These are phyloP conservation scores for Salminus brasiliensis DNA, from an alignment of 2,113 vertebrate species.

Conservation along the genomic window DNA sequence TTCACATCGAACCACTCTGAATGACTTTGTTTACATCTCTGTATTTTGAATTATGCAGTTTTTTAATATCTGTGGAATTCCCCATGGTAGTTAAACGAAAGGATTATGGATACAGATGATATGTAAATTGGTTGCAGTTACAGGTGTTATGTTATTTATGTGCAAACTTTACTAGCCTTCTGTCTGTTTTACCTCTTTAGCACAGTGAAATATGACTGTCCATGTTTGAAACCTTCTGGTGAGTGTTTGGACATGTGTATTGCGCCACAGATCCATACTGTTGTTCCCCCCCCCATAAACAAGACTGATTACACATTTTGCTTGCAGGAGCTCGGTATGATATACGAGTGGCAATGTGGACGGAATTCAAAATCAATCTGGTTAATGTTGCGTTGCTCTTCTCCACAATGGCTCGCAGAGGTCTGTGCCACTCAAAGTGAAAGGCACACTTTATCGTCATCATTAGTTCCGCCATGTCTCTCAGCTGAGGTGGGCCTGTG, in stretches of 20 bases:
- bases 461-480: slow-evolving; percentile 68
- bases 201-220: slow-evolving; percentile 52
- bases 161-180: background rate
- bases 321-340: slow-evolving; percentile 60
- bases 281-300: slow-evolving; percentile 66
- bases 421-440: slow-evolving; percentile 56
- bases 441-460: slow-evolving; percentile 59
- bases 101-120: slow-evolving; percentile 3
- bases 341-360: slow-evolving; percentile 62
- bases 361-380: slow-evolving; percentile 74
- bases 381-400: slow-evolving; percentile 71
- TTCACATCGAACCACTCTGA: no score
- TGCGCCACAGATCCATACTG: slow-evolving; percentile 61
- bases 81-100: no score
- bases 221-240: slow-evolving; percentile 34
- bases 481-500: slow-evolving; percentile 51
- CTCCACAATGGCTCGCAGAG: slow-evolving; percentile 30
- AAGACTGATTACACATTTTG: slow-evolving; percentile 67
- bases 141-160: background rate
- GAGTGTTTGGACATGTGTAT: slow-evolving; percentile 55
- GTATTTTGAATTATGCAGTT: no score
- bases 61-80: no score
- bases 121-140: background rate
- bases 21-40: no score
- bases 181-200: background rate